Conservation (phyloP, 2,797 vertebrate species). For the Clarias pachynema region DNA sequence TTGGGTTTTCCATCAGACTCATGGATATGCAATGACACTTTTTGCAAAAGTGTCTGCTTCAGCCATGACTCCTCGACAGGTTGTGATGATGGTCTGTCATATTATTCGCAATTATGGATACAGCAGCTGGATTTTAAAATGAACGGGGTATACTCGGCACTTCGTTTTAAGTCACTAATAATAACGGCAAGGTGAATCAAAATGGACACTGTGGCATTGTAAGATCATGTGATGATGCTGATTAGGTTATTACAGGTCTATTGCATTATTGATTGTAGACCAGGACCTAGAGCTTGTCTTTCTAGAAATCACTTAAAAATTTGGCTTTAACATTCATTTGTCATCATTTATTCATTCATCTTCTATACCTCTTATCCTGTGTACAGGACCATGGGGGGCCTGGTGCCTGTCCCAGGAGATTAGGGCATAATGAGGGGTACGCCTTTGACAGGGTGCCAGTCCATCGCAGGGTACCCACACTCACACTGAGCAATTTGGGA, state of each 20-base stretch:
- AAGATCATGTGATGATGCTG: neutral
- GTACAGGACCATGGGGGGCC: too few species aligned
- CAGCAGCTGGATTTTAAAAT: neutral
- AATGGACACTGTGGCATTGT: neutral
- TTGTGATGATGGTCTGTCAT: neutral
- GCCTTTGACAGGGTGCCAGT: too few species aligned
- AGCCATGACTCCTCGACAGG: conserved; percentile 2
- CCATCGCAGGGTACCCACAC: too few species aligned
- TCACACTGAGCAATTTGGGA: too few species aligned
- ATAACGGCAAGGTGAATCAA: neutral
- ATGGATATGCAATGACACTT: neutral
- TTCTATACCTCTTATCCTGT: too few species aligned
- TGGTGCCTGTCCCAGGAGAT: too few species aligned
- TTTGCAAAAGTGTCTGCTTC: neutral
- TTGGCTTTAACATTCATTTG: too few species aligned
- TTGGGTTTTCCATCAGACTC: neutral
- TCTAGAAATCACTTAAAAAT: neutral
- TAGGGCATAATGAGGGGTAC: too few species aligned
- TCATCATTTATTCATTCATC: too few species aligned
- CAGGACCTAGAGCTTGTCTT: neutral
- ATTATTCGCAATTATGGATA: neutral
- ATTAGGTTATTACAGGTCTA: neutral
- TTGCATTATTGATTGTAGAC: neutral
- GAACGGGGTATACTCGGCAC: neutral
- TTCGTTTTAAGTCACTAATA: neutral